Evolutionary conservation across 2,797 vertebrate species (phyloP).

Genomic region (Acomys russatus): DNA sequence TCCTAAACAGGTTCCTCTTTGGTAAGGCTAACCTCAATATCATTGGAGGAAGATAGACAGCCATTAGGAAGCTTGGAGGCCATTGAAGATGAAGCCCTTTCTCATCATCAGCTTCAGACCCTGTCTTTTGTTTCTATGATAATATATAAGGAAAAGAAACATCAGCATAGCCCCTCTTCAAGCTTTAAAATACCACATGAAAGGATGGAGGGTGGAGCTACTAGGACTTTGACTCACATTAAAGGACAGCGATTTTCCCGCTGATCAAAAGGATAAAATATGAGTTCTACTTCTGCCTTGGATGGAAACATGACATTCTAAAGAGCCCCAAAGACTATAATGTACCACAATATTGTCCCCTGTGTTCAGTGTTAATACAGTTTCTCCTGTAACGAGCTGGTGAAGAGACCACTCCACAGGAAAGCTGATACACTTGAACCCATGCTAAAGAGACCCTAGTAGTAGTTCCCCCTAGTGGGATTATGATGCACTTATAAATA

Average conservation of each 20-base stretch:
- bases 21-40: neutral
- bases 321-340: neutral
- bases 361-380: neutral
- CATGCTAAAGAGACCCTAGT: neutral
- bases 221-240: neutral
- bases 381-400: neutral
- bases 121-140: neutral
- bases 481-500: neutral
- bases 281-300: neutral
- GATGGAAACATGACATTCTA: neutral
- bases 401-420: neutral
- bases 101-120: neutral
- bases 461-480: neutral
- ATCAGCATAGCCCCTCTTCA: neutral
- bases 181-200: neutral
- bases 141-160: neutral
- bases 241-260: neutral
- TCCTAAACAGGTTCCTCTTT: neutral
- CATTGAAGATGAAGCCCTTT: neutral
- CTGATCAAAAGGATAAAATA: neutral
- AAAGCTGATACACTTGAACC: neutral
- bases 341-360: neutral
- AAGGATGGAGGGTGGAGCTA: neutral
- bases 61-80: neutral
- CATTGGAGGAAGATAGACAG: neutral